phyloP scores from a whole-genome alignment of 2,113 vertebrate species.

The Vidua chalybeata region DNA sequence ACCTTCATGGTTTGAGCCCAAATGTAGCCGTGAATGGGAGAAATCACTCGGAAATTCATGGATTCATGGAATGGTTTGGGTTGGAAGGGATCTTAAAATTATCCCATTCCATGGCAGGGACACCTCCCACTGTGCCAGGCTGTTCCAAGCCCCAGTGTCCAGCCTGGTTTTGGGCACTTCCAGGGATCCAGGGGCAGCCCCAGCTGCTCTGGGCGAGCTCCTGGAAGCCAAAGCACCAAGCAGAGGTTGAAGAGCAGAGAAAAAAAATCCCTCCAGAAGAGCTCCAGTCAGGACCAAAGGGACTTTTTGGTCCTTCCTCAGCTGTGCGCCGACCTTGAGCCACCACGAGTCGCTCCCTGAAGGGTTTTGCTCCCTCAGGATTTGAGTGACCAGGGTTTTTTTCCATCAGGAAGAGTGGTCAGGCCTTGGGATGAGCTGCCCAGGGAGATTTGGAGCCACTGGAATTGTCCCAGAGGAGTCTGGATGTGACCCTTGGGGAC shows the following conservation, averaged over 20 bases:
- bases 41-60: background rate
- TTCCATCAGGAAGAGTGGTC: fast-evolving
- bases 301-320: background rate
- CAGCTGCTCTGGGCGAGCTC: background rate
- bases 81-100: background rate
- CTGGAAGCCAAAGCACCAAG: background rate
- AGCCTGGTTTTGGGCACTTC: background rate
- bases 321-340: background rate
- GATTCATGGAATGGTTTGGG: background rate
- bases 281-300: background rate
- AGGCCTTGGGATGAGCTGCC: background rate
- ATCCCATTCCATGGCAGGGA: background rate
- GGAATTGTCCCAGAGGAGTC: background rate
- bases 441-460: background rate
- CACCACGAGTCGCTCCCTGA: fast-evolving
- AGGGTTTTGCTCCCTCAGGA: background rate
- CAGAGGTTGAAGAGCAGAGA: background rate
- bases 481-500: background rate
- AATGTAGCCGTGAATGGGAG: background rate
- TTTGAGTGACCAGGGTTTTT: background rate
- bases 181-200: background rate
- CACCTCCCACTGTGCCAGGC: background rate
- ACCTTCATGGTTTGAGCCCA: background rate
- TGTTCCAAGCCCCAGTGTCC: background rate
- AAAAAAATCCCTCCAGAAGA: background rate